Base-by-base conservation (phyloP, 2,888 invertebrate genomes). In the Anthophora plumipes region DNA sequence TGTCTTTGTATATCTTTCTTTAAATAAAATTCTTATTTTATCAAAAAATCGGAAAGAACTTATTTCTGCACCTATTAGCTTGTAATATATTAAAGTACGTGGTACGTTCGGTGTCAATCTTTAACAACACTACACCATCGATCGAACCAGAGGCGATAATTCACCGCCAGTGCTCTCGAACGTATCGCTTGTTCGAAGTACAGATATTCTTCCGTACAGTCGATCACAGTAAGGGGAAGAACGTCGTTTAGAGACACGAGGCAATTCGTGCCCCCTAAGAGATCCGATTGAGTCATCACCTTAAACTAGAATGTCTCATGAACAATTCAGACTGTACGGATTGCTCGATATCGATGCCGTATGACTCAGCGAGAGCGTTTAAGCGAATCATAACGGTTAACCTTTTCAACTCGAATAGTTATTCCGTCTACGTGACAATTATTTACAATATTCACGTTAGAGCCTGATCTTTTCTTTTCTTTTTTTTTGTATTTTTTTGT, bases 401-500 rank as follows among this genome's bases (percentile, higher is more conserved):
- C 70, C 77, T 77, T 77, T 77, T n/a, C n/a, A 69, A 68, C 67
- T 46, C 52, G 39, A 20, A 46, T 12, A n/a, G n/a, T 63, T 54
- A 43, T 69, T 70, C 25, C 54, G 54, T 70, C 52, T 54, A 60
- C 78, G 64, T 64, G 78, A 60, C 76, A 46, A 77, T 77, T 61
- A 63, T 64, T 60, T 14, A 50, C n/a, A 41, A 77, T 77, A 41
- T 25, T 55, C 64, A 12, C 22, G 72, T 25, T 17, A 1, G 12
- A 7, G n/a, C 25, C 17, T 1, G 1, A 0, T 54, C 7, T n/a
- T n/a, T n/a, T n/a, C n/a, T n/a, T n/a, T n/a, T n/a, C n/a, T n/a
- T n/a, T n/a, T n/a, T n/a, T n/a, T n/a, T n/a, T n/a, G n/a, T n/a
- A n/a, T n/a, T n/a, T n/a, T n/a, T n/a, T n/a, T n/a, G n/a, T n/a